Evolutionary conservation across 2,797 vertebrate genomes (phyloP).

Genomic region (Luscinia luscinia): DNA sequence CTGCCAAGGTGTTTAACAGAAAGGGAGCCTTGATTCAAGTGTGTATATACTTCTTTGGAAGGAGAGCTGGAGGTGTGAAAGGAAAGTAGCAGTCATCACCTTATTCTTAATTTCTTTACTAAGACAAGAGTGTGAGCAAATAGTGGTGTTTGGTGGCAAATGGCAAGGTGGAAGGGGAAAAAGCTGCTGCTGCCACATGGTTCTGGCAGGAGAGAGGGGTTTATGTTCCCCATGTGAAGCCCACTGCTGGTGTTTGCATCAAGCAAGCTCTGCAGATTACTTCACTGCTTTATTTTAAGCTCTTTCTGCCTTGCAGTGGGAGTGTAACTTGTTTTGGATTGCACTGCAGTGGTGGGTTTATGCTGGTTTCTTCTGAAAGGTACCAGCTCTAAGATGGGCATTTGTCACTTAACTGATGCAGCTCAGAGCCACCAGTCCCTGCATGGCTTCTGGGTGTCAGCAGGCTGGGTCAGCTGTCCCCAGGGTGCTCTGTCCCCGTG

Average conservation of each 20-base stretch:
- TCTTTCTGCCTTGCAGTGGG: neutral
- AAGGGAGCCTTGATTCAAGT: neutral
- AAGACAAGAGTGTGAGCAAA: neutral
- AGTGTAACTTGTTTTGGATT: neutral
- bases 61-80: neutral
- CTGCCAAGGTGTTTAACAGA: neutral
- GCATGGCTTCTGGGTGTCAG: neutral
- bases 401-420: neutral
- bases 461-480: neutral
- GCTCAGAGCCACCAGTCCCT: neutral
- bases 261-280: neutral
- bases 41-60: neutral
- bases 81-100: neutral
- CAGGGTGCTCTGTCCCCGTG: neutral
- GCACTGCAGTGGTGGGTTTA: neutral
- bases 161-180: neutral
- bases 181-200: neutral
- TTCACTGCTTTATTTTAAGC: neutral
- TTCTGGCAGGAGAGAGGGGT: neutral
- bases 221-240: neutral
- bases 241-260: neutral
- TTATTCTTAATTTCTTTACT: neutral
- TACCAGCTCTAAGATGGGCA: neutral
- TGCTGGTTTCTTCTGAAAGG: neutral
- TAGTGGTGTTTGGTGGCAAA: neutral